A percentile compares a stretch with the other conserved stretches of the same genome.
Evolutionary conservation across 2,113 vertebrate species (phyloP).

Genomic region (Heteronetta atricapilla): DNA sequence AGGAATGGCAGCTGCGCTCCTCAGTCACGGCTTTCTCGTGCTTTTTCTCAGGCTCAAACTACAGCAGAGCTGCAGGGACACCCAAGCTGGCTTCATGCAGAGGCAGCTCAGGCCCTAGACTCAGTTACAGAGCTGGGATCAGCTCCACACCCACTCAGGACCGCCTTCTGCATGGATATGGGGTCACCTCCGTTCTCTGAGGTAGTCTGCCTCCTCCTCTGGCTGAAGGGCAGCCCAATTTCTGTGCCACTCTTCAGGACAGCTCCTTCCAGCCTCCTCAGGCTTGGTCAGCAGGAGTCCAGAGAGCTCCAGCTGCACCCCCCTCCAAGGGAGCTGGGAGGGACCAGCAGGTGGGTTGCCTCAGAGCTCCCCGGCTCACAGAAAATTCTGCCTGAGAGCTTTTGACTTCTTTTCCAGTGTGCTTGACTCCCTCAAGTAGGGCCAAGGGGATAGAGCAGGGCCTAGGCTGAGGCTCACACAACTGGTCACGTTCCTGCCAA

Average conservation of each 20-base stretch:
- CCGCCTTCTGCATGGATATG: rapidly evolving
- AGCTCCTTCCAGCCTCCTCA: neutral
- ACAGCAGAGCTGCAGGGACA: neutral
- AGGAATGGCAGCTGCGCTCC: rapidly evolving
- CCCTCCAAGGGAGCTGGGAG: neutral
- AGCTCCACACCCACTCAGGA: neutral
- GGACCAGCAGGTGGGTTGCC: rapidly evolving
- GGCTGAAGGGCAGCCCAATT: neutral
- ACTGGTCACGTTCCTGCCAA: neutral
- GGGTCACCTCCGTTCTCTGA: neutral
- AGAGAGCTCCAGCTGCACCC: neutral
- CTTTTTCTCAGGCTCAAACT: neutral
- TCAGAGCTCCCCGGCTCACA: neutral
- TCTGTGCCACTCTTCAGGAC: neutral
- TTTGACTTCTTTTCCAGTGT: neutral
- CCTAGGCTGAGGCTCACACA: neutral
- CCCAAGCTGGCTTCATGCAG: rapidly evolving
- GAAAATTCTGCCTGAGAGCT: neutral
- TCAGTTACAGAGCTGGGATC: neutral
- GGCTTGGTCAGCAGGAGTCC: neutral
- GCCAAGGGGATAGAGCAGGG: neutral
- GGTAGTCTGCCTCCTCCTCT: neutral
- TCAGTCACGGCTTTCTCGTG: neutral
- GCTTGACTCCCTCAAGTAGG: neutral
- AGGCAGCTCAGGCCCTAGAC: neutral